Evolutionary conservation across 1,140 invertebrate species (phyloP).

Genomic region (Chrysoperla carnea): DNA sequence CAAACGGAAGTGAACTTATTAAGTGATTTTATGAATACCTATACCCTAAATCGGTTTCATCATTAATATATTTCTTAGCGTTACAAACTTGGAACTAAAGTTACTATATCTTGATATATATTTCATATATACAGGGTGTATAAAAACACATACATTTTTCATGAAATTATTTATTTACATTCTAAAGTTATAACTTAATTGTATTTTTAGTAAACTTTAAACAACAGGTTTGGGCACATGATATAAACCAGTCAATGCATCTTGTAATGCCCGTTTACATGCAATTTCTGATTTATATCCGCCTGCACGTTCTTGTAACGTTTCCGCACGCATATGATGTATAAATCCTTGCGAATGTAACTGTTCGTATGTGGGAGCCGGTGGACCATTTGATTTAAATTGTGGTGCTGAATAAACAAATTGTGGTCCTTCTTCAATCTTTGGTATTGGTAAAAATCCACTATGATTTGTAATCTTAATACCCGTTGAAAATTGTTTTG

Average conservation of each 20-base stretch:
- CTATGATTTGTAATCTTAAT: constrained; percentile 47
- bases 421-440: constrained; percentile 53
- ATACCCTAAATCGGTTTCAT: too few relatives aligned
- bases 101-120: too few relatives aligned
- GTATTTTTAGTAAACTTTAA: neutral
- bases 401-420: constrained; percentile 46
- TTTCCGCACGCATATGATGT: constrained; percentile 52
- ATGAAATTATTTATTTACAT: too few relatives aligned
- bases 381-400: constrained; percentile 51
- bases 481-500: constrained; percentile 60
- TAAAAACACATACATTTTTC: too few relatives aligned
- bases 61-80: too few relatives aligned
- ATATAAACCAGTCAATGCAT: constrained; percentile 74
- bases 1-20: too few relatives aligned
- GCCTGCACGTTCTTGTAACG: constrained; percentile 60
- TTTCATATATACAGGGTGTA: too few relatives aligned
- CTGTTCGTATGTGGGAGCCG: constrained; percentile 42
- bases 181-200: too few relatives aligned
- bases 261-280: constrained; percentile 76
- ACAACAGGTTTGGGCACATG: constrained; percentile 25
- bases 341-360: constrained; percentile 54
- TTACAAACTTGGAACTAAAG: too few relatives aligned
- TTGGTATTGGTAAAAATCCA: constrained; percentile 42
- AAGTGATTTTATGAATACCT: too few relatives aligned
- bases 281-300: constrained; percentile 70